Percentiles rank a stretch among this genome's conserved stretches.
phyloP scores from a whole-genome alignment of 2,888 invertebrate genomes.

The Apodemia zela region DNA sequence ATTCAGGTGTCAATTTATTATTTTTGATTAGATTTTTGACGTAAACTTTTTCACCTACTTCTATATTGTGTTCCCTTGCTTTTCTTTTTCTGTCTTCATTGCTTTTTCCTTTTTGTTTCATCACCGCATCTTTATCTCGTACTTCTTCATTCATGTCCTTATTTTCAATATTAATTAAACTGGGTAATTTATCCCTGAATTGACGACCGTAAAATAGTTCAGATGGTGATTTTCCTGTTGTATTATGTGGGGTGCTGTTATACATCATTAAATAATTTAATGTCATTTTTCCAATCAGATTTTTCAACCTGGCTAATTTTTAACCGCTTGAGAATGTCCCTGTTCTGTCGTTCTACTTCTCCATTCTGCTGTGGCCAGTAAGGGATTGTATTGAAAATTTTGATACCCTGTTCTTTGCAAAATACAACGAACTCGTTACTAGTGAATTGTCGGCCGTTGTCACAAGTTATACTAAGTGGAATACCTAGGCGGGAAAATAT shows the following conservation, averaged over 20 bases:
- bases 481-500: conserved; percentile 13
- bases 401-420: conserved; percentile 28
- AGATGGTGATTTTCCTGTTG: neutral
- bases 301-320: conserved; percentile 30
- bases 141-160: conserved; percentile 24
- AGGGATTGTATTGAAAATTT: conserved; percentile 30
- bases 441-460: conserved; percentile 35
- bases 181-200: neutral
- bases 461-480: conserved; percentile 27
- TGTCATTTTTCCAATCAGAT: conserved; percentile 20
- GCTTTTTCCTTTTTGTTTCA: conserved; percentile 30
- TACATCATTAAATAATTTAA: conserved; percentile 21
- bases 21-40: conserved; percentile 24
- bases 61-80: conserved; percentile 19
- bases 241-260: conserved; percentile 3
- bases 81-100: conserved; percentile 27
- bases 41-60: conserved; percentile 28
- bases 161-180: conserved; percentile 17
- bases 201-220: neutral
- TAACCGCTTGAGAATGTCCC: conserved; percentile 34
- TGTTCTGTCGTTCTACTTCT: conserved; percentile 37
- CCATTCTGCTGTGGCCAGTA: conserved; percentile 38
- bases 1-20: conserved; percentile 27
- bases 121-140: conserved; percentile 26
- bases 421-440: conserved; percentile 33